Percentiles rank a stretch among this genome's conserved stretches.
Evolutionary conservation across 2,797 vertebrate genomes (phyloP).

Genomic region (Clarias fuscus): DNA sequence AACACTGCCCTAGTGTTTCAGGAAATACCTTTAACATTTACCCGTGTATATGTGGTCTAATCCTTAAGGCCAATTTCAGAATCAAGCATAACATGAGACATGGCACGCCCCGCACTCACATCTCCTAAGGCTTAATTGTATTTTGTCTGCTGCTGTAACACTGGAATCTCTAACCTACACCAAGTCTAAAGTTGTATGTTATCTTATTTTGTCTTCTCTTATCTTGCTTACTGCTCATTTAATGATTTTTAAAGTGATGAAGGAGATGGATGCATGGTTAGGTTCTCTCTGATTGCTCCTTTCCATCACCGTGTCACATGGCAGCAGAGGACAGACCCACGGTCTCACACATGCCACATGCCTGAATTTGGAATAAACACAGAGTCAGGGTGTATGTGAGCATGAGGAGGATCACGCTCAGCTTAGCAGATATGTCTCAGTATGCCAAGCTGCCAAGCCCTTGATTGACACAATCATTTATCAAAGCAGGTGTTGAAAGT

Average conservation of each 20-base stretch:
- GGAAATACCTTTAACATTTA: background rate
- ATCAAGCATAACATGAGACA: background rate
- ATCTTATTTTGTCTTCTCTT: background rate
- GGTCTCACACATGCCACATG: background rate
- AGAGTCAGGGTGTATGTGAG: slow-evolving; percentile 38
- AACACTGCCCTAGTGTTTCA: background rate
- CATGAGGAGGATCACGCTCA: slow-evolving; percentile 1
- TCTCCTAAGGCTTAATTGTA: background rate
- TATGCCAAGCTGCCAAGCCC: slow-evolving; percentile 26
- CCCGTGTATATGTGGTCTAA: background rate
- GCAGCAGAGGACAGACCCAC: slow-evolving; percentile 31
- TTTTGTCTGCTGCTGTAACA: background rate
- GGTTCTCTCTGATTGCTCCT: slow-evolving; percentile 17
- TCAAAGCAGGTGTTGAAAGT: slow-evolving; percentile 30
- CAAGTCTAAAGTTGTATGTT: background rate
- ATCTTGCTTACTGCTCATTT: background rate
- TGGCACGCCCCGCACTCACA: background rate
- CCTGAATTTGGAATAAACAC: slow-evolving; percentile 34
- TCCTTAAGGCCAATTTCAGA: background rate
- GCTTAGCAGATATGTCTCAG: slow-evolving; percentile 13
- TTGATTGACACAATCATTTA: slow-evolving; percentile 48
- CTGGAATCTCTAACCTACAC: background rate
- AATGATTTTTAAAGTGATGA: background rate
- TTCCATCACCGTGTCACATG: slow-evolving; percentile 40
- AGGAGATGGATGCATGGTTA: background rate